A percentile compares a stretch with the other conserved stretches of the same genome.
These are phyloP conservation scores for Microtus montanus DNA, from an alignment of 2,113 vertebrate species.

Conservation along the genomic window DNA sequence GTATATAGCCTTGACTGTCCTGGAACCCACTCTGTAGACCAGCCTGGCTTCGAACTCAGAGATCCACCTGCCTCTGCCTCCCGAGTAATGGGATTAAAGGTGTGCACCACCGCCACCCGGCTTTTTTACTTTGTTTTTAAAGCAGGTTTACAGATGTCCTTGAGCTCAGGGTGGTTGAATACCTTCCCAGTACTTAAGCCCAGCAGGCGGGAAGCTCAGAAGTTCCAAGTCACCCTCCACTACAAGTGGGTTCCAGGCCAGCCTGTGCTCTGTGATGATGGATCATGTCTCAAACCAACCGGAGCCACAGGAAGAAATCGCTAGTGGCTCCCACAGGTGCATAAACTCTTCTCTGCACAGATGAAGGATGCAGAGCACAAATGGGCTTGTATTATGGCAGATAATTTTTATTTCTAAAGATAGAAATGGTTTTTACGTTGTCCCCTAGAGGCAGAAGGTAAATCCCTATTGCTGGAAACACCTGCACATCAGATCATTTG, in stretches of 20 bases:
- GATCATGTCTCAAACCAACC: background rate
- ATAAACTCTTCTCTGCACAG: background rate
- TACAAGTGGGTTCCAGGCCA: background rate
- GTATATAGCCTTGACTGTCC: too few species aligned
- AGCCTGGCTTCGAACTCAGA: too few species aligned
- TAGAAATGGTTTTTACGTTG: background rate
- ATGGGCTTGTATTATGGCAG: background rate
- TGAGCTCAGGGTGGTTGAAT: background rate
- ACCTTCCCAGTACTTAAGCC: background rate
- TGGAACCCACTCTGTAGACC: too few species aligned
- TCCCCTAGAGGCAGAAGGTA: background rate
- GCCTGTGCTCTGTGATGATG: background rate
- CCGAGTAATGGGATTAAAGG: too few species aligned
- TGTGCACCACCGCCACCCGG: too few species aligned
- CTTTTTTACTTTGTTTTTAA: background rate
- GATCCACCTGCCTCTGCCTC: too few species aligned
- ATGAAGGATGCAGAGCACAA: background rate
- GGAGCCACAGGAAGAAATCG: conserved; percentile 5
- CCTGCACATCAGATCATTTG: background rate
- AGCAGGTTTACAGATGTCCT: background rate
- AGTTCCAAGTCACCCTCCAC: background rate
- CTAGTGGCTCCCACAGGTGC: background rate
- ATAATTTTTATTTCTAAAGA: conserved; percentile 30
- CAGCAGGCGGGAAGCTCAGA: background rate
- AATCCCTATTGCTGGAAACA: background rate